Evolutionary conservation across 2,113 vertebrate genomes (phyloP), one percentile per base, ranked within the genome.

Genomic region (Tragelaphus buxtoni): DNA sequence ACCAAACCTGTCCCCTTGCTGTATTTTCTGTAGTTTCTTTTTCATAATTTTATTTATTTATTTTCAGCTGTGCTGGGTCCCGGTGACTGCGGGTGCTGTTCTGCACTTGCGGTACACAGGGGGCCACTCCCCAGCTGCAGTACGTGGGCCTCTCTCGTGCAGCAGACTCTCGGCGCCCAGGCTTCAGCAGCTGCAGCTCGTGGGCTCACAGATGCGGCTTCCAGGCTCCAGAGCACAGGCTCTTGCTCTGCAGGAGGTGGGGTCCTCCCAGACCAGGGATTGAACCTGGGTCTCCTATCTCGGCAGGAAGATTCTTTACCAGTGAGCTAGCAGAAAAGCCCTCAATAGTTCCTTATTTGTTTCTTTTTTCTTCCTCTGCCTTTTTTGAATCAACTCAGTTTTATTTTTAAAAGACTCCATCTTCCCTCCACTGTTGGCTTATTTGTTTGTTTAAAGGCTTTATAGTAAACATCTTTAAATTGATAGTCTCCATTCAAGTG

Each of bases 1-100:
- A 94, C 88, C 69, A 88, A 83, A 91, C 35, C 20, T 63, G 61
- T 80, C 51, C 91, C 18, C 26, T 91, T 83, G 30, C 30, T 85
- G n/a, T 47, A 94, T 86, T 89, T 80, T 69, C 51, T 92, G 11
- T 30, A 32, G 56, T 72, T 22, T 51, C 35, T 39, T 74, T 74
- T 42, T 22, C 35, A 42, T 74, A 13, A 42, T 42, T 42, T 24
- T 24, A 24, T 72, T 42, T 39, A 39, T 39, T 39, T 42, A 7
- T 26, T 13, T 74, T 26, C 11, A 7, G 69, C 11, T 3, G 3
- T 7, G 69, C 69, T 13, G 35, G 69, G 35, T 26, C 69, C 22
- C 1, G 20, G 69, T 24, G 22, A 74, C 69, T 13, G 22, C 35
- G 5, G 35, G 5, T 42, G 69, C 35, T 13, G 11, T 74, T 26